phyloP scores from a whole-genome alignment of 2,888 invertebrate species.

The Platerodrilus igneus region DNA sequence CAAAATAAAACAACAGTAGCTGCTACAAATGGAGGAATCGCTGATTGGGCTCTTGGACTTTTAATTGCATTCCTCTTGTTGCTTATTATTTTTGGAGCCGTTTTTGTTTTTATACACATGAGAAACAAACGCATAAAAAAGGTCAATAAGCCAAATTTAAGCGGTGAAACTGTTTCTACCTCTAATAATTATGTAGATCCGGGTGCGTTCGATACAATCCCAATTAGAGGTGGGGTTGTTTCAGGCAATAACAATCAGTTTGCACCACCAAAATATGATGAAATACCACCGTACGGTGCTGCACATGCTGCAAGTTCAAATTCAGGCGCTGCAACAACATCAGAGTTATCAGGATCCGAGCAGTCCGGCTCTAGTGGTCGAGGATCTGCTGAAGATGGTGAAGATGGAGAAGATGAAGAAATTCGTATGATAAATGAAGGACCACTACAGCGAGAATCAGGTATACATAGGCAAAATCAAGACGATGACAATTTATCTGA shows the following conservation, averaged over 20 bases:
- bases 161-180: slow-evolving; percentile 64
- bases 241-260: slow-evolving; percentile 59
- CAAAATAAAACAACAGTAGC: slow-evolving; percentile 54
- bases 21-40: slow-evolving; percentile 64
- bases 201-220: slow-evolving; percentile 84
- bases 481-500: slow-evolving; percentile 77
- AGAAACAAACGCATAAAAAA: slow-evolving; percentile 76
- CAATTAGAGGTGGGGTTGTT: slow-evolving; percentile 61
- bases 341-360: slow-evolving; percentile 89
- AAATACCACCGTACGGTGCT: slow-evolving; percentile 79
- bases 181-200: slow-evolving; percentile 84
- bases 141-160: slow-evolving; percentile 72
- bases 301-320: slow-evolving; percentile 70
- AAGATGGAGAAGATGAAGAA: slow-evolving; percentile 92
- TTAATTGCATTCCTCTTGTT: slow-evolving; percentile 77
- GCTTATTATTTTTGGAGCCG: slow-evolving; percentile 76
- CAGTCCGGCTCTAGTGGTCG: slow-evolving; percentile 94
- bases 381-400: slow-evolving; percentile 92
- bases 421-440: slow-evolving; percentile 97
- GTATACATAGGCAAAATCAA: slow-evolving; percentile 58
- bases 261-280: slow-evolving; percentile 87
- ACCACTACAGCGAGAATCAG: slow-evolving; percentile 70
- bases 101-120: slow-evolving; percentile 81
- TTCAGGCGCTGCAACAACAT: slow-evolving; percentile 77
- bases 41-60: slow-evolving; percentile 86